Percentiles rank a stretch among this genome's conserved stretches.
These are phyloP conservation scores for Xerus rutilus DNA, from an alignment of 2,797 vertebrate genomes.

Conservation along the genomic window DNA sequence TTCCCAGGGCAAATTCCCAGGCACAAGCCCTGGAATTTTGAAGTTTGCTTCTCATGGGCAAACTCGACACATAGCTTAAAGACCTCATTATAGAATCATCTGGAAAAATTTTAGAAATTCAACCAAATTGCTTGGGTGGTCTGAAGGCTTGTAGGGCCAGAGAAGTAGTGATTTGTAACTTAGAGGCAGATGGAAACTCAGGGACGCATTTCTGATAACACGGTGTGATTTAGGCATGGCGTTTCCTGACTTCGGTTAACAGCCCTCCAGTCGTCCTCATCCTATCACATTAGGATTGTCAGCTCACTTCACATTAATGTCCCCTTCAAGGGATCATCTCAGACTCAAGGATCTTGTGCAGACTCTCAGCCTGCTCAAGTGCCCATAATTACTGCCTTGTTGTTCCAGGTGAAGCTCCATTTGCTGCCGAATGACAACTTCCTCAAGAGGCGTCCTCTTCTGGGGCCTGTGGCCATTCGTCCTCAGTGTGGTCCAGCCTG, in stretches of 20 bases:
- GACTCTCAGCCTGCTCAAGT: background rate
- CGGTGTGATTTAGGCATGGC: rapidly evolving
- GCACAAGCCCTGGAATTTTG: background rate
- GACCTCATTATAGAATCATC: background rate
- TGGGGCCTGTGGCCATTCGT: rapidly evolving
- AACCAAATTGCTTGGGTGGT: background rate
- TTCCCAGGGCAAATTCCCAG: background rate
- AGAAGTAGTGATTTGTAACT: background rate
- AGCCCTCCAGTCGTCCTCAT: background rate
- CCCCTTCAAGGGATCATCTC: background rate
- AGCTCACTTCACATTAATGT: background rate
- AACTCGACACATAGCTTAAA: background rate
- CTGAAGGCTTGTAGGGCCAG: background rate
- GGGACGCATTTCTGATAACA: background rate
- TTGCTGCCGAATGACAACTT: background rate
- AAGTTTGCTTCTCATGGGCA: background rate
- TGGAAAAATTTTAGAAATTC: background rate
- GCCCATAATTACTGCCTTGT: background rate
- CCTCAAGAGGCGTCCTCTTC: background rate
- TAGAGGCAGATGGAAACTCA: rapidly evolving
- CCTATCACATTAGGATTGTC: background rate
- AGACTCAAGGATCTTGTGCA: background rate
- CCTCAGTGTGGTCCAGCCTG: rapidly evolving
- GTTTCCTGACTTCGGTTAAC: background rate
- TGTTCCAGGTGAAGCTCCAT: background rate